These are phyloP conservation scores for Apeltes quadracus DNA, from an alignment of 2,113 vertebrate genomes.

Conservation along the genomic window DNA sequence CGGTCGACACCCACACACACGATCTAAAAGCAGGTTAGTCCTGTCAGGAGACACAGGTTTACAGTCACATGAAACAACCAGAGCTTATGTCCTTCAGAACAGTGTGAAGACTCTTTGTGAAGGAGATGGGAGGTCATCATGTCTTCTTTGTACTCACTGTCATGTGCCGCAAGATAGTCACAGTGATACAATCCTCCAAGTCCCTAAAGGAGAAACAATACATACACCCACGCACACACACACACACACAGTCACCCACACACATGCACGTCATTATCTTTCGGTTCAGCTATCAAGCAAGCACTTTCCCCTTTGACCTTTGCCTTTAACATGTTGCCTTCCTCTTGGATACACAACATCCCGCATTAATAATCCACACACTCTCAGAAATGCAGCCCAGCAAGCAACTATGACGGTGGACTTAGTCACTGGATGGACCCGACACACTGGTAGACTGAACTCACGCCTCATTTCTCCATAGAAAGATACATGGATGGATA, in stretches of 20 bases:
- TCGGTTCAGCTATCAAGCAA: slow-evolving; percentile 58
- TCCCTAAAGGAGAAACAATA: slow-evolving; percentile 79
- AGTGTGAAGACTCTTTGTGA: slow-evolving; percentile 14
- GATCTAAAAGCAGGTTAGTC: slow-evolving; percentile 9
- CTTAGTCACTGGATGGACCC: slow-evolving; percentile 12
- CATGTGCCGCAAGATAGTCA: slow-evolving; percentile 87
- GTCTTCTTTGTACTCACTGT: slow-evolving; percentile 82
- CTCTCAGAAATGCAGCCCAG: slow-evolving; percentile 4
- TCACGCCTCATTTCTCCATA: background rate
- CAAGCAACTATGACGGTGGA: slow-evolving; percentile 9
- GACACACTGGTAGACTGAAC: slow-evolving; percentile 11
- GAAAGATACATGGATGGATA: slow-evolving; percentile 15
- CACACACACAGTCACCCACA: slow-evolving; percentile 8
- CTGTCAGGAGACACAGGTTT: slow-evolving; percentile 31
- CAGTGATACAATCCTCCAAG: slow-evolving; percentile 84
- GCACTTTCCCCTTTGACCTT: slow-evolving; percentile 51
- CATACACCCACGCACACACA: background rate
- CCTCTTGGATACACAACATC: background rate
- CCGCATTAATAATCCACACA: slow-evolving; percentile 19
- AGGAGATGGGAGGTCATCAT: slow-evolving; percentile 28
- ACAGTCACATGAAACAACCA: slow-evolving; percentile 47
- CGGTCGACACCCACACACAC: background rate
- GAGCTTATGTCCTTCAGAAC: slow-evolving; percentile 26
- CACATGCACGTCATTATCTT: slow-evolving; percentile 46
- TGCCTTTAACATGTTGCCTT: slow-evolving; percentile 10